phyloP scores from a whole-genome alignment of 2,888 invertebrate species.

The Drosophila infuscata region DNA sequence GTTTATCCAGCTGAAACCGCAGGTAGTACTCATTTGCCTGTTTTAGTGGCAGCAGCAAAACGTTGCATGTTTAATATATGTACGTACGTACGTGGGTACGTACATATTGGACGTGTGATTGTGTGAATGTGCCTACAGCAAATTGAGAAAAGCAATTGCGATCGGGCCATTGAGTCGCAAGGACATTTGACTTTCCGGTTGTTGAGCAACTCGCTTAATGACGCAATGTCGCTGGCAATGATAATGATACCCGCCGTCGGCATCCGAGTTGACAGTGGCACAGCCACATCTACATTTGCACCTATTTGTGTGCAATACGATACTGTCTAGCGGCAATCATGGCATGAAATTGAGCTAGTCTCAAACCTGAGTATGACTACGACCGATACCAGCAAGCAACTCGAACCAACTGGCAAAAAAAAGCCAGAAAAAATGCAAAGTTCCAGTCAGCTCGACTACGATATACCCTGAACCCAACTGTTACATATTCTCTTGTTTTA shows the following conservation, averaged over 20 bases:
- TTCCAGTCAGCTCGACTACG: neutral
- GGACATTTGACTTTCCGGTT: constrained; percentile 69
- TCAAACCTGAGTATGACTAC: constrained; percentile 1
- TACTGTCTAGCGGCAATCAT: constrained; percentile 8
- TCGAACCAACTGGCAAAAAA: neutral
- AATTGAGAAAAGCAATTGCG: constrained; percentile 30
- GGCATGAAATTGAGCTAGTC: constrained; percentile 24
- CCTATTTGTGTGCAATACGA: neutral
- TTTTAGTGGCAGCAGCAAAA: constrained; percentile 12
- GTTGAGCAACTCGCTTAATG: constrained; percentile 67
- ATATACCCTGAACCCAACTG: neutral
- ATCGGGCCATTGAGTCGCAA: constrained; percentile 50
- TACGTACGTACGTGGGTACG: neutral
- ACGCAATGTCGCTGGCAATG: constrained; percentile 58
- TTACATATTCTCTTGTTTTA: neutral
- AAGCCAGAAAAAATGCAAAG: neutral
- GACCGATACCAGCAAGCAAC: constrained; percentile 22
- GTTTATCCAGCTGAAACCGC: constrained; percentile 30
- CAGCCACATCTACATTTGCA: constrained; percentile 20
- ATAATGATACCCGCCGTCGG: constrained; percentile 54
- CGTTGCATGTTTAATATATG: constrained; percentile 34
- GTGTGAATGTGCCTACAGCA: constrained; percentile 20
- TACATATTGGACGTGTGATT: constrained; percentile 2
- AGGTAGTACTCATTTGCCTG: constrained; percentile 33
- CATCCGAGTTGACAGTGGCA: constrained; percentile 26